phyloP scores from a whole-genome alignment of 2,113 vertebrate species.

The Actinemys pallida region DNA sequence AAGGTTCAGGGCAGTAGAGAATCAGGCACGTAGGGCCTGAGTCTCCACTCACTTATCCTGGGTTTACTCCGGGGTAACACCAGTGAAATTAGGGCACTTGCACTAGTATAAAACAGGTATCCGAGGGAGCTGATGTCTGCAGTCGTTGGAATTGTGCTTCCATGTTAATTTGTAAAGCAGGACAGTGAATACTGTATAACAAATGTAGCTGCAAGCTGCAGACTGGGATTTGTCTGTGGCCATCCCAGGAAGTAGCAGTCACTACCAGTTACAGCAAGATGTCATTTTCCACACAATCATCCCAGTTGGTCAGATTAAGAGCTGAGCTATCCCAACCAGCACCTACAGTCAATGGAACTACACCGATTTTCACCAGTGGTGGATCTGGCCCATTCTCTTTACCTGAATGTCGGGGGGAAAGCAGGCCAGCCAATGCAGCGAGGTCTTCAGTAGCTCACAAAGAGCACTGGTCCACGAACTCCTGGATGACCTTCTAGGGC shows the following conservation, averaged over 20 bases:
- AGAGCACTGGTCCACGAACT: not conserved
- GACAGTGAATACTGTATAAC: not conserved
- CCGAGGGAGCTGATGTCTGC: not conserved
- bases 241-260: not conserved
- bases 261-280: not conserved
- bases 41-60: not conserved
- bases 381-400: not conserved
- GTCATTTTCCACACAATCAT: not conserved
- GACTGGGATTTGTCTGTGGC: not conserved
- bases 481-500: not conserved
- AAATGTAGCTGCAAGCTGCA: not conserved
- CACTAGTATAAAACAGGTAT: not conserved
- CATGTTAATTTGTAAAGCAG: not conserved
- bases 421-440: not conserved
- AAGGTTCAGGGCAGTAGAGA: rapidly evolving
- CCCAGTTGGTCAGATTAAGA: not conserved
- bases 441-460: not conserved
- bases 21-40: rapidly evolving
- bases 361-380: not conserved
- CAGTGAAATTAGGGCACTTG: not conserved
- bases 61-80: not conserved
- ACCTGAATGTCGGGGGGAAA: not conserved
- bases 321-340: rapidly evolving
- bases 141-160: not conserved
- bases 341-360: not conserved